A percentile compares a stretch with the other conserved stretches of the same genome.
Evolutionary conservation across 2,113 vertebrate species (phyloP).

Genomic region (Bubo blakistoni): DNA sequence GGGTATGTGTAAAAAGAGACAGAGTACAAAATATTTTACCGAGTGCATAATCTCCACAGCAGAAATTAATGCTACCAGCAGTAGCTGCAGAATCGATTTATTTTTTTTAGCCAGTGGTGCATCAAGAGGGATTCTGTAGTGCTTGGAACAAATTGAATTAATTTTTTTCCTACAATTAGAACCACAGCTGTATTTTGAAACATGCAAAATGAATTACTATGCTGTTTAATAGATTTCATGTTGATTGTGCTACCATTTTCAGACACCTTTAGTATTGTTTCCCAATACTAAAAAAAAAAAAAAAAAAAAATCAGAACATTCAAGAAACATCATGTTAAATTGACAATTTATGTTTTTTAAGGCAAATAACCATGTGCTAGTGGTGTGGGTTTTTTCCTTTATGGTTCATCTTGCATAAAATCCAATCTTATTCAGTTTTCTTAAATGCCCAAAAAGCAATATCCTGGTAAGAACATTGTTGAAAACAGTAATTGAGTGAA

Average conservation of each 20-base stretch:
- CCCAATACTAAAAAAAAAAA: neutral
- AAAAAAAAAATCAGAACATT: neutral
- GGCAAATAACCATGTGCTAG: neutral
- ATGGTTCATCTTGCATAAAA: constrained; percentile 32
- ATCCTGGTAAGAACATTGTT: constrained; percentile 39
- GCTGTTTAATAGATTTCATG: neutral
- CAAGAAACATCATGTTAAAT: neutral
- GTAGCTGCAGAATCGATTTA: neutral
- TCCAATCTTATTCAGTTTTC: constrained; percentile 55
- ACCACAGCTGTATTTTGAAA: neutral
- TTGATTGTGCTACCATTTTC: neutral
- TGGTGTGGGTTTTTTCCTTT: neutral
- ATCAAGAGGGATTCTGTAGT: neutral
- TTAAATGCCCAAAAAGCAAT: constrained; percentile 49
- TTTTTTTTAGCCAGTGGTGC: neutral
- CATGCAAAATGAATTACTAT: neutral
- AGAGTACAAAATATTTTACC: neutral
- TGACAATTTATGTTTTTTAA: neutral
- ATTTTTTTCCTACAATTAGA: constrained; percentile 19
- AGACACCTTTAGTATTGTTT: neutral
- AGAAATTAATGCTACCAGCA: neutral
- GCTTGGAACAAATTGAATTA: neutral
- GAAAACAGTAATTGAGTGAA: constrained; percentile 65
- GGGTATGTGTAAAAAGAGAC: neutral
- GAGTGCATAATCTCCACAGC: neutral